phyloP scores from a whole-genome alignment of 2,113 vertebrate genomes.

The Taxidea taxus region DNA sequence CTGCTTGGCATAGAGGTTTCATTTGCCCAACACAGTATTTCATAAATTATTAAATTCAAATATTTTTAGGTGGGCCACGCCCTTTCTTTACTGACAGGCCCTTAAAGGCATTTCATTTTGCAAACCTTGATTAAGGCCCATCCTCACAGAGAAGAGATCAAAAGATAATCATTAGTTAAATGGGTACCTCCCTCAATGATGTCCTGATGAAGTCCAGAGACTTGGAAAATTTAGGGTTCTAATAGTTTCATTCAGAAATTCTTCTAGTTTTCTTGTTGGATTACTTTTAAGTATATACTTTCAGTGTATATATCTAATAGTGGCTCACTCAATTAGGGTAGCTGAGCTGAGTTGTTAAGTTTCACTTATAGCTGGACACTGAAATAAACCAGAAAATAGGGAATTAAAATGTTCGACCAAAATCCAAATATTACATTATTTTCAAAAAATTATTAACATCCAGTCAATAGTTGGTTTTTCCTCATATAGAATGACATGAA shows the following conservation, averaged over 20 bases:
- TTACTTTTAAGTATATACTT: neutral
- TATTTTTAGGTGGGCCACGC: neutral
- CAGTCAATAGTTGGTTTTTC: constrained; percentile 37
- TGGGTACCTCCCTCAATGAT: neutral
- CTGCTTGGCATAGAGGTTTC: neutral
- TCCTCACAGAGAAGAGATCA: neutral
- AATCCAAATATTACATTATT: constrained; percentile 33
- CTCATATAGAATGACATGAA: constrained; percentile 52
- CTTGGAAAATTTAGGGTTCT: constrained; percentile 24
- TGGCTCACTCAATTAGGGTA: constrained; percentile 32
- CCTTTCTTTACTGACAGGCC: neutral
- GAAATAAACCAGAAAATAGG: constrained; percentile 16
- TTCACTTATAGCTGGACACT: constrained; percentile 20
- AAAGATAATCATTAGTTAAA: neutral
- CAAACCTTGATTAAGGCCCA: neutral
- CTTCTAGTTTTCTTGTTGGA: neutral
- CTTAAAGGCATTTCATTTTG: neutral
- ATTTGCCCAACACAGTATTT: neutral
- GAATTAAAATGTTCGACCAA: neutral
- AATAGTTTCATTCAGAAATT: neutral
- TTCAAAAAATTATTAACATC: constrained; percentile 29
- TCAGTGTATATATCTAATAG: neutral
- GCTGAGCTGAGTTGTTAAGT: constrained; percentile 6
- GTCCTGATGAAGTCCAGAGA: constrained; percentile 4
- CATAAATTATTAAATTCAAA: neutral